Evolutionary conservation across 2,113 vertebrate species (phyloP).

Genomic region (Odontophorus gujanensis): DNA sequence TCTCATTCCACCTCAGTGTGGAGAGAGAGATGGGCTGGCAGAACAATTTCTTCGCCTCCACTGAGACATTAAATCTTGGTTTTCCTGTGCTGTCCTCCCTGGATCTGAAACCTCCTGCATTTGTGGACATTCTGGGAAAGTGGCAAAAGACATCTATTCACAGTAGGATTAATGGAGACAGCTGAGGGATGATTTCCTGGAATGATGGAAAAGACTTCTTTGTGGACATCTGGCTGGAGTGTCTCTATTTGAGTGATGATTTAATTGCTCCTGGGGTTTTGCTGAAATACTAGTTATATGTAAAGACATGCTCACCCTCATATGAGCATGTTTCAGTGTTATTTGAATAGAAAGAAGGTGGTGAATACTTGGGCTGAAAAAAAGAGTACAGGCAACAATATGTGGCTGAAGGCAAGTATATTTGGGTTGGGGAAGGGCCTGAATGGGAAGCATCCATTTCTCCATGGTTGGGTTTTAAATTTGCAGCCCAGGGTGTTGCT

Average conservation of each 20-base stretch:
- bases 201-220: conserved; percentile 40
- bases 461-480: neutral
- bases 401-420: neutral
- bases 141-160: conserved; percentile 63
- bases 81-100: neutral
- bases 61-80: neutral
- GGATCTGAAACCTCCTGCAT: neutral
- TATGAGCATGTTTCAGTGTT: neutral
- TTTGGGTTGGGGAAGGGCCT: neutral
- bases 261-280: conserved; percentile 49
- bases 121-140: conserved; percentile 54
- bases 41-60: neutral
- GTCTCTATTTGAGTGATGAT: conserved; percentile 33
- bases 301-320: conserved; percentile 31
- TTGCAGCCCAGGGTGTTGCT: neutral
- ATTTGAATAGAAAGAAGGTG: conserved; percentile 24
- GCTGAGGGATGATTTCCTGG: conserved; percentile 49
- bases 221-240: conserved; percentile 41
- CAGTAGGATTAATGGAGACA: conserved; percentile 65
- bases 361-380: neutral
- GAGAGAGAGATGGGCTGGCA: neutral
- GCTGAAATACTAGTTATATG: conserved; percentile 35
- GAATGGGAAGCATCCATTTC: neutral
- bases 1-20: neutral
- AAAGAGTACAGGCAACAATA: neutral